Conservation (phyloP, 2,888 invertebrate species). For the Tetropium fuscum region DNA sequence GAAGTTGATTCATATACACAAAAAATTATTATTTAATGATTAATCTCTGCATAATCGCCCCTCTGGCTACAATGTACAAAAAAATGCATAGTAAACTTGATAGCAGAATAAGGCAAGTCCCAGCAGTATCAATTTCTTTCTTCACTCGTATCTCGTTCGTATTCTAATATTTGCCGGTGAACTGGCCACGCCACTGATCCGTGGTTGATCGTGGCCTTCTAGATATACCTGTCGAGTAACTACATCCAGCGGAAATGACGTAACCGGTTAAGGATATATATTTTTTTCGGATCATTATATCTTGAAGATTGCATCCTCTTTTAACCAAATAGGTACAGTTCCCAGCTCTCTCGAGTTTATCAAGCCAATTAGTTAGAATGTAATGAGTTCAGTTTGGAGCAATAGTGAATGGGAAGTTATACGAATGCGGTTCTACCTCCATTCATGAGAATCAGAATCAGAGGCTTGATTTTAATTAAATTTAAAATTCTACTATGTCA, state of each 20-base stretch:
- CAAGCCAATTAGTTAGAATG: slow-evolving; percentile 24
- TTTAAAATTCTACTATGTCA: slow-evolving; percentile 14
- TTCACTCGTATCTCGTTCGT: slow-evolving; percentile 10
- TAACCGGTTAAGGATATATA: slow-evolving; percentile 45
- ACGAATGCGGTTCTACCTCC: slow-evolving; percentile 18
- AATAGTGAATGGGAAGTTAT: slow-evolving; percentile 23
- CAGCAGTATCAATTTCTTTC: slow-evolving; percentile 42
- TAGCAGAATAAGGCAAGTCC: slow-evolving; percentile 27
- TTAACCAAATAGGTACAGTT: slow-evolving; percentile 18
- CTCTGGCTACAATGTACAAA: no score
- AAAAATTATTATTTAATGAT: no score
- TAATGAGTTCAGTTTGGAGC: slow-evolving; percentile 18
- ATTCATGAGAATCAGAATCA: slow-evolving; percentile 21
- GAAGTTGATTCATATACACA: no score
- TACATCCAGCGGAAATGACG: slow-evolving; percentile 53
- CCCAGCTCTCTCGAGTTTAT: slow-evolving; percentile 24
- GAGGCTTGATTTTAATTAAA: slow-evolving; percentile 22
- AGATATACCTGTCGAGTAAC: slow-evolving; percentile 51
- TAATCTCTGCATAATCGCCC: no score
- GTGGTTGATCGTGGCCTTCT: slow-evolving; percentile 44
- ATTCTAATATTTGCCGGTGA: slow-evolving; percentile 38
- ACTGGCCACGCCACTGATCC: slow-evolving; percentile 43
- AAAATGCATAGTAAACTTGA: slow-evolving; percentile 16
- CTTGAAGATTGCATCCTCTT: slow-evolving; percentile 30
- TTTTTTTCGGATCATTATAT: slow-evolving; percentile 39